Evolutionary conservation across 1,140 invertebrate genomes (phyloP), one percentile per base, ranked within the genome.

Genomic region (Caerostris extrusa): DNA sequence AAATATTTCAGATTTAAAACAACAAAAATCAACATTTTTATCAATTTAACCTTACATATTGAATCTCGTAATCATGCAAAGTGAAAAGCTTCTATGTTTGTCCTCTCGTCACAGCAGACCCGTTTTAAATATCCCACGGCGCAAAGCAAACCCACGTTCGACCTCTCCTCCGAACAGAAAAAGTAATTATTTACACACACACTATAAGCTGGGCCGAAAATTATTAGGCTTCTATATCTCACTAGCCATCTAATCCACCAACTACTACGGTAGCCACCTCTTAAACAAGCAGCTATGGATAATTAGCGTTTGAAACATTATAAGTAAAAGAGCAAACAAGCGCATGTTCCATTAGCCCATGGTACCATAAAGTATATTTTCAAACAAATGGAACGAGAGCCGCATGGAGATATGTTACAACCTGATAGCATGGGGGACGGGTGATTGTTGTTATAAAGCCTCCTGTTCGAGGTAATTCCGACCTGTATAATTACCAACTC

Each of bases 241-340:
- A 14, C 56, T 14, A 5, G 17, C 5, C n/a, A 3, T 85, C 56
- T 85, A 85, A 85, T 85, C n/a, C 82, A 85, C 56, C 82, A 12
- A 17, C 56, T 12, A 64, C n/a, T 5, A 5, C 5, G 3, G 5
- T 17, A 14, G 82, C 82, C 50, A 57, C 55, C 10, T 85, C 55
- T 85, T 57, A 58, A 85, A 58, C 82, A 17, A 85, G 1, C 19
- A 56, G 3, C 82, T 53, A 81, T 4, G 82, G 6, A 17, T 64
- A 64, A 64, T 64, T 64, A 64, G 61, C 12, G 61, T 64, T n/a
- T n/a, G 61, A 64, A 64, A n/a, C 61, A 19, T 58, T 58, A 58
- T 57, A 58, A 85, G 53, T 57, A n/a, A 57, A 85, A 85, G 56
- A 19, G 82, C 56, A 85, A 85, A 85, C 82, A 85, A 85, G 17